phyloP scores from a whole-genome alignment of 2,113 vertebrate genomes.

The Tor tambroides region DNA sequence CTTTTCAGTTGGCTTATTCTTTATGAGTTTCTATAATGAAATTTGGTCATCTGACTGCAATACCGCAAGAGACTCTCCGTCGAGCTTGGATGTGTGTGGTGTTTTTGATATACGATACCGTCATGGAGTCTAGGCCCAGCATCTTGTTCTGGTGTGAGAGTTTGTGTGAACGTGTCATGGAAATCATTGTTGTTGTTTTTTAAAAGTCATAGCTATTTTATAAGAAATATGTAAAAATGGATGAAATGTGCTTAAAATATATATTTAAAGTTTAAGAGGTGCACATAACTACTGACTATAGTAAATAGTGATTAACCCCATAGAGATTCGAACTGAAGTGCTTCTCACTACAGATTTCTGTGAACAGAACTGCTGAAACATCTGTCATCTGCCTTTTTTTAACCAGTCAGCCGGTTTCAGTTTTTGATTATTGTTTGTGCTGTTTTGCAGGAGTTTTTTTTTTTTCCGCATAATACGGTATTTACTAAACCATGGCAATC shows the following conservation, averaged over 20 bases:
- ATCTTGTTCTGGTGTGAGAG: background rate
- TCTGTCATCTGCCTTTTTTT: conserved; percentile 24
- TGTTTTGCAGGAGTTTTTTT: background rate
- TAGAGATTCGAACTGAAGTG: conserved; percentile 6
- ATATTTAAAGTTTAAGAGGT: conserved; percentile 16
- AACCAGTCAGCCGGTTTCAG: conserved; percentile 34
- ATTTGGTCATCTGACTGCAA: background rate
- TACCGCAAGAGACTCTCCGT: background rate
- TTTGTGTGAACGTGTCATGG: background rate
- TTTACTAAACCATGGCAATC: conserved; percentile 45
- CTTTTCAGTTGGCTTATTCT: conserved; percentile 1
- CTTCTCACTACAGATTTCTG: conserved; percentile 15
- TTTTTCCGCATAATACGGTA: conserved; percentile 8
- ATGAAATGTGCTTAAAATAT: conserved; percentile 25
- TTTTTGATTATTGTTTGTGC: conserved; percentile 37
- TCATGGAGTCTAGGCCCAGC: background rate
- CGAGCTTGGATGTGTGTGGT: conserved; percentile 2
- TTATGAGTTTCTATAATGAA: background rate
- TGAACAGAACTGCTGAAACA: conserved; percentile 20
- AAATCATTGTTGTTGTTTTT: conserved; percentile 28
- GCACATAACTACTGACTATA: background rate
- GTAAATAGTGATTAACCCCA: conserved; percentile 17
- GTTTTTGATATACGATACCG: background rate
- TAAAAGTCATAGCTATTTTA: conserved; percentile 42
- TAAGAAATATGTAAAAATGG: conserved; percentile 35